Evolutionary conservation across 2,113 vertebrate genomes (phyloP).

Genomic region (Phodopus roborovskii): DNA sequence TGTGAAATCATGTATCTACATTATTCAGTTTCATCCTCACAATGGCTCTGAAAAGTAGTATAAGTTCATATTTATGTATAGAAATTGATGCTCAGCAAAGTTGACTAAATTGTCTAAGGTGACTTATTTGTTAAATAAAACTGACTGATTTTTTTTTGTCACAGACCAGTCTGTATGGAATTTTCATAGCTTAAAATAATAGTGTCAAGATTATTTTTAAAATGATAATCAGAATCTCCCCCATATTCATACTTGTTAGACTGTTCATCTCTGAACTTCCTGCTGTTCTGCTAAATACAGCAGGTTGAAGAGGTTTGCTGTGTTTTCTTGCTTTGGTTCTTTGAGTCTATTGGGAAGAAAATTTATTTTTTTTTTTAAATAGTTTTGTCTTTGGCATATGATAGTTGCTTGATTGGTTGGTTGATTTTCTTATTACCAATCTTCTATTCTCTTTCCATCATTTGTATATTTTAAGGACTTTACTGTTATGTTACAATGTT

Average conservation of each 20-base stretch:
- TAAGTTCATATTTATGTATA: slow-evolving; percentile 34
- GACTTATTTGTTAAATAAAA: not conserved
- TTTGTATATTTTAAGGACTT: slow-evolving; percentile 56
- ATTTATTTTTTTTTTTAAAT: not conserved
- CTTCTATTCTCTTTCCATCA: slow-evolving; percentile 33
- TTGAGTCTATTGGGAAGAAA: slow-evolving; percentile 12
- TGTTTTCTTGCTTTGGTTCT: slow-evolving; percentile 43
- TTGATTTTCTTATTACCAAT: slow-evolving; percentile 42
- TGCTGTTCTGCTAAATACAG: not conserved
- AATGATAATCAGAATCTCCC: not conserved
- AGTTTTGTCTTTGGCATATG: slow-evolving; percentile 44
- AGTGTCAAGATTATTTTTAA: not conserved
- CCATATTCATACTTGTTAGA: not conserved
- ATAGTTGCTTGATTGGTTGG: slow-evolving; percentile 43
- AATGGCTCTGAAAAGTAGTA: not conserved
- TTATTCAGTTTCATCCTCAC: slow-evolving; percentile 45
- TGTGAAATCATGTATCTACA: slow-evolving; percentile 8
- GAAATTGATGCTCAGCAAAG: slow-evolving; percentile 21
- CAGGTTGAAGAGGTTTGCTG: slow-evolving; percentile 46
- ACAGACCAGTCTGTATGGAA: not conserved
- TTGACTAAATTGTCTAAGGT: not conserved
- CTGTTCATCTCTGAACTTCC: slow-evolving; percentile 21
- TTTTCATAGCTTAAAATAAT: slow-evolving; percentile 48
- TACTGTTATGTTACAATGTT: slow-evolving; percentile 25
- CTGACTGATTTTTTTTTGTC: not conserved